Conservation (phyloP, 2,888 invertebrate genomes). For the Rotaria sp. region DNA sequence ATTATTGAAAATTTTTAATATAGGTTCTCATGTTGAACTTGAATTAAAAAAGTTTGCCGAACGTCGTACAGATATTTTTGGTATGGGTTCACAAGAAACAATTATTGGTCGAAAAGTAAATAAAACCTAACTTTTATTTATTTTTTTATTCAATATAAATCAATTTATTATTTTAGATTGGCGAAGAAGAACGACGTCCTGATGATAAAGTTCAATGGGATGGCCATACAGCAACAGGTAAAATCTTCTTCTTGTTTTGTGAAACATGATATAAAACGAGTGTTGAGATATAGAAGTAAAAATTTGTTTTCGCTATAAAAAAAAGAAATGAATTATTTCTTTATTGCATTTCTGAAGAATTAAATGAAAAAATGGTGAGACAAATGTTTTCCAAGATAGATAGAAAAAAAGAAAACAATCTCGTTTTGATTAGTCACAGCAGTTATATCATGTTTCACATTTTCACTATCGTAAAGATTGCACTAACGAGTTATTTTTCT, state of each 20-base stretch:
- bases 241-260: neutral
- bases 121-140: neutral
- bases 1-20: conserved; percentile 55
- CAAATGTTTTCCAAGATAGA: no score
- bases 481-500: no score
- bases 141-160: neutral
- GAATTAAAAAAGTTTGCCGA: conserved; percentile 90
- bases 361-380: no score
- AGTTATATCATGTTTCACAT: no score
- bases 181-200: conserved; percentile 61
- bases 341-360: no score
- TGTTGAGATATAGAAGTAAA: no score
- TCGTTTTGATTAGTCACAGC: no score
- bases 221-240: conserved; percentile 78
- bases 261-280: no score
- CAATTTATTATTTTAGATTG: conserved; percentile 48
- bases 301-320: no score
- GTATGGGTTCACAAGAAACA: conserved; percentile 91
- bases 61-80: conserved; percentile 98
- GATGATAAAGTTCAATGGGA: conserved; percentile 92
- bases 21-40: conserved; percentile 75
- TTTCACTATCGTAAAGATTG: no score
- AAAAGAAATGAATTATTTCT: no score
- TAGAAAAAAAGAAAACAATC: no score
- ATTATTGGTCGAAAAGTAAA: conserved; percentile 91